These are phyloP conservation scores for Chamaea fasciata DNA, from an alignment of 2,113 vertebrate species.

Conservation along the genomic window DNA sequence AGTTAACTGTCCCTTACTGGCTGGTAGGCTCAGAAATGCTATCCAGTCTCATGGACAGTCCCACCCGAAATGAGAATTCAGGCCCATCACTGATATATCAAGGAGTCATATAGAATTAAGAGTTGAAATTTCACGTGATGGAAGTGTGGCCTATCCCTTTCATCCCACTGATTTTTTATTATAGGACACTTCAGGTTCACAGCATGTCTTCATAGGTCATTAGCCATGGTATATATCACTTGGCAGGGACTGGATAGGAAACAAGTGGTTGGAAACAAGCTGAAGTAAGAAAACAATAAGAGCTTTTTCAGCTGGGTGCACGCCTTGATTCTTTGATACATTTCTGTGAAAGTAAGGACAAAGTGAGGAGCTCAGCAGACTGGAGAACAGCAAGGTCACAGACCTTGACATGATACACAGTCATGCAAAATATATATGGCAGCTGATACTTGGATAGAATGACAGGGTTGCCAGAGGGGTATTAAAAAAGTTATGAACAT, in stretches of 20 bases:
- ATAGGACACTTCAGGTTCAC: not conserved
- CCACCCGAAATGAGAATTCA: not conserved
- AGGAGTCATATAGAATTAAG: not conserved
- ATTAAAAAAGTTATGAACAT: not conserved
- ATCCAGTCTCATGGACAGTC: not conserved
- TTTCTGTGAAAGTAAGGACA: not conserved
- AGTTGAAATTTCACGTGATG: accelerated
- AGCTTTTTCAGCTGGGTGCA: not conserved
- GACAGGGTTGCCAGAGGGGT: not conserved
- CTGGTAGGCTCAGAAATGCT: not conserved
- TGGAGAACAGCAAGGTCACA: not conserved
- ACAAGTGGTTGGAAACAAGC: not conserved
- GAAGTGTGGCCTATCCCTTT: not conserved
- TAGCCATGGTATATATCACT: not conserved
- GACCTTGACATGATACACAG: accelerated
- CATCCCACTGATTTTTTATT: not conserved
- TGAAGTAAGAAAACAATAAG: not conserved
- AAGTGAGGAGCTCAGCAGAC: not conserved
- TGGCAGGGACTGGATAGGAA: not conserved
- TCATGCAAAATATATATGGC: not conserved
- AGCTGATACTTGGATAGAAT: not conserved
- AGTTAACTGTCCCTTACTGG: not conserved
- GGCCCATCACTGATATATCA: not conserved
- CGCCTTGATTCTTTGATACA: not conserved
- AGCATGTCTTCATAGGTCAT: not conserved